Evolutionary conservation across 1,140 invertebrate genomes (phyloP), one percentile per base, ranked within the genome.

Genomic region (Nomia melanderi): DNA sequence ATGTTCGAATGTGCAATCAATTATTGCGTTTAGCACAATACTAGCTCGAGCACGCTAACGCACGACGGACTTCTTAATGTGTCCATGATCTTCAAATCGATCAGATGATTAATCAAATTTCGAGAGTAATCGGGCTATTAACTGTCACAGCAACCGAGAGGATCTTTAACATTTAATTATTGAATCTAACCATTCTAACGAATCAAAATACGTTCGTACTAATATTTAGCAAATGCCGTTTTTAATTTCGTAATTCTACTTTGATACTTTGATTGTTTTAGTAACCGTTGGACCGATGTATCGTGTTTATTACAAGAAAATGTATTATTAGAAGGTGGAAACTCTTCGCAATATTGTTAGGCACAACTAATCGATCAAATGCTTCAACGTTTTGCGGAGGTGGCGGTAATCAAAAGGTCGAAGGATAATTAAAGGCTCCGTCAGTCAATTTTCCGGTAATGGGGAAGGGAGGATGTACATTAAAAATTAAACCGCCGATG

Each of bases 371-470:
- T 66, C 50, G 50, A 75, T 75, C 63, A 39, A 27, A 69, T 69
- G 17, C 64, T 76, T 59, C 41, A 2, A 0, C 41, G 65, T 47
- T 69, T 59, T 39, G 31, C 53, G 29, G 54, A 7, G 25, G 23
- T 50, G 17, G 14, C 17, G 54, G 39, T 75, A 69, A 76, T 76
- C 69, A 69, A 69, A 76, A 59, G 53, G 39, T 12, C 29, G 54
- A 69, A 59, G 65, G 64, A 76, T 76, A 76, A 76, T 76, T 76
- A 69, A 76, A 31, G 64, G 47, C 29, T 36, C 25, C 29, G 54
- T 67, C 54, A 47, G 41, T 76, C 54, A 76, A 59, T 59, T 76
- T 76, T 47, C 65, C 63, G 73, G 36, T 76, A 76, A 76, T 69
- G 73, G 69, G 73, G 12, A n/a, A 47, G 23, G n/a, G 54, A 23